Evolutionary conservation across 2,113 vertebrate genomes (phyloP).

Genomic region (Python bivittatus): DNA sequence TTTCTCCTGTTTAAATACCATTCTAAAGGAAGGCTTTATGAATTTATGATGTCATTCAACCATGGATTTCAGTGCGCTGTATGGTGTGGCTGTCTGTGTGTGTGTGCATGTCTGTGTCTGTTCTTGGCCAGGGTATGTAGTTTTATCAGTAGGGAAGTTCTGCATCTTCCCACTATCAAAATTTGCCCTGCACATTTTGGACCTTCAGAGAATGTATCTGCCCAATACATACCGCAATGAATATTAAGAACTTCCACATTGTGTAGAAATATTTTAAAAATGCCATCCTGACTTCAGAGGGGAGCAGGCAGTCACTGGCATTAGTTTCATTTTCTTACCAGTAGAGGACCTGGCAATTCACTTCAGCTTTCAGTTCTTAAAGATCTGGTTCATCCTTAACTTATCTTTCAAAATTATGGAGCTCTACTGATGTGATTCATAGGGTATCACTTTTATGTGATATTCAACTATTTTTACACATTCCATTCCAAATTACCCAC

Average conservation of each 20-base stretch:
- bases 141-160: neutral
- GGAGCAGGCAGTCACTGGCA: neutral
- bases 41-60: neutral
- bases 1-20: no score
- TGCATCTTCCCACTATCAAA: neutral
- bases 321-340: neutral
- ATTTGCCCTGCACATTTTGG: neutral
- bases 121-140: neutral
- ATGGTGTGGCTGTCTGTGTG: neutral
- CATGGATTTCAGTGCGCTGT: neutral
- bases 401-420: neutral
- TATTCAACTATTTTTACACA: neutral
- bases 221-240: neutral
- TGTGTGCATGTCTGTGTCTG: neutral
- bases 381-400: neutral
- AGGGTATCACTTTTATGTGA: neutral
- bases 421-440: neutral
- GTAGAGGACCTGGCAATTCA: neutral
- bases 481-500: neutral
- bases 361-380: neutral
- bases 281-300: neutral
- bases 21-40: no score
- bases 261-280: neutral
- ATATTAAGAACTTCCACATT: neutral
- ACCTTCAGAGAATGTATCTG: neutral